Base-by-base conservation (phyloP, 2,113 vertebrate species). In the Hippocampus comes region DNA sequence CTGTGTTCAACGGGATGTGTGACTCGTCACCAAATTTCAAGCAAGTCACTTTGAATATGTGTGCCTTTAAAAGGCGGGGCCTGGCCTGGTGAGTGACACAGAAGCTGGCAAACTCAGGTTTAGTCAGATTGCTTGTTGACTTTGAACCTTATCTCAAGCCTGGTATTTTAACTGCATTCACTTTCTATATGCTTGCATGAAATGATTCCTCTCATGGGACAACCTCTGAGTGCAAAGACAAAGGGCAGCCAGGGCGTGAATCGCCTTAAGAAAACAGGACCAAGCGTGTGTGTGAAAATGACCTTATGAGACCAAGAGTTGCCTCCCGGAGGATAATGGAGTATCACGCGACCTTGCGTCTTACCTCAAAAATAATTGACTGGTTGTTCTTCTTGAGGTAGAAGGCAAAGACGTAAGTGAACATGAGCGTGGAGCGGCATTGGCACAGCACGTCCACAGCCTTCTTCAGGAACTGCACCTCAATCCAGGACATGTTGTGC, bases 351-450 rank as follows among this genome's bases (percentile, higher is more conserved):
- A 10, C 12, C 21, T 61, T 25, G 34, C 11, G 30, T 27, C 63
- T 23, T 93, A 98, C 97, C 97, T 99, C 97, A 91, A 99, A 99
- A 92, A 99, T 99, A 93, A 99, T 99, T 91, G 97, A 99, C 94
- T 99, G 97, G 94, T 99, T 99, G 94, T 99, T 99, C 96, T 99
- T 99, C 94, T 97, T 98, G 97, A 99, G 97, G 97, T 99, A 99
- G 96, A 99, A 99, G 89, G 97, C 97, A 92, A 99, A 99, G 92
- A 99, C 97, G 73, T 99, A 99, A 88, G 97, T 99, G 94, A 98
- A 99, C 97, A 99, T 99, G 91, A 99, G 97, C 61, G 97, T 99
- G 92, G 97, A 96, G 89, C 97, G 96, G 90, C 97, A 99, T 94
- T 99, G 97, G 93, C 97, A 99, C 86, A 99, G 94, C 89, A 99